Conservation (phyloP, 2,888 invertebrate genomes). For the Heliconius ismenius region DNA sequence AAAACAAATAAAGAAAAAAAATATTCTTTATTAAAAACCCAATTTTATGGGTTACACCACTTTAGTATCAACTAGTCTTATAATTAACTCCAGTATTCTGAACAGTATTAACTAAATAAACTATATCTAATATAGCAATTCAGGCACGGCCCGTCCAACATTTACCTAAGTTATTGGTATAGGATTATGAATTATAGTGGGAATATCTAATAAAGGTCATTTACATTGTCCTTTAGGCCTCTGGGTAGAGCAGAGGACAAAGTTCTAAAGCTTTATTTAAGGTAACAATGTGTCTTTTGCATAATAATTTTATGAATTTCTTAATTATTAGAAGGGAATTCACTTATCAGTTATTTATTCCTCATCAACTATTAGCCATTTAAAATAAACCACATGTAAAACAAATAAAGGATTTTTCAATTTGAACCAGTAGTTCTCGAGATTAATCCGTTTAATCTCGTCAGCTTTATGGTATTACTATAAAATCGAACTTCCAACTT, state of each 20-base stretch:
- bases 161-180: conserved; percentile 33
- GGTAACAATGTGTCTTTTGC: background rate
- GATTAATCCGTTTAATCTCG: too few species aligned
- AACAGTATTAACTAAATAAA: conserved; percentile 15
- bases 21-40: background rate
- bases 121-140: conserved; percentile 13
- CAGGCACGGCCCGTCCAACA: conserved; percentile 20
- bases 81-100: background rate
- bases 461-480: too few species aligned
- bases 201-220: conserved; percentile 26
- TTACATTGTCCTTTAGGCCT: conserved; percentile 11
- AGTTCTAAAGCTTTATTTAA: conserved; percentile 1
- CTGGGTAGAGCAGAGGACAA: background rate
- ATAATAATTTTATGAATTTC: background rate
- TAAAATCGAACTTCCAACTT: too few species aligned
- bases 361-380: background rate
- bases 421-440: too few species aligned
- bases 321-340: background rate
- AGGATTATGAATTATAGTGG: conserved; percentile 17
- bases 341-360: background rate
- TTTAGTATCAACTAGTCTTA: background rate
- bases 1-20: too few species aligned
- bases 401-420: too few species aligned
- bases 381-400: background rate
- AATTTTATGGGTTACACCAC: background rate